Evolutionary conservation across 2,888 invertebrate genomes (phyloP), one percentile per base, ranked within the genome.

Genomic region (Lasius fuliginosus): DNA sequence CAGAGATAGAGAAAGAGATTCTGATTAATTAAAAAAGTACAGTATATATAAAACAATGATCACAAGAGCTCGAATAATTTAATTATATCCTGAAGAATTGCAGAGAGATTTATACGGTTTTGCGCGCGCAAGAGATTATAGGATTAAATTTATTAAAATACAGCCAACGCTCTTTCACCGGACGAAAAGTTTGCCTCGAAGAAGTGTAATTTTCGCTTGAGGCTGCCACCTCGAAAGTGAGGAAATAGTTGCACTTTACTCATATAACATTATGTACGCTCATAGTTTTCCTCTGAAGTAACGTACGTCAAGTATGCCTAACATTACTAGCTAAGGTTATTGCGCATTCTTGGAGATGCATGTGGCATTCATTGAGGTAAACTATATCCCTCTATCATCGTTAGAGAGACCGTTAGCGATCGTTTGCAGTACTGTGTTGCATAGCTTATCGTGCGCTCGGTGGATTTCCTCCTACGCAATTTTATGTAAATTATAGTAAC

Each of bases 321-420:
- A 75, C 74, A 15, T 62, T 62, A 46, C 15, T 42, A 74, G 60
- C 40, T 62, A 46, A 75, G 42, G 74, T 75, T 62, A 75, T 46
- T 46, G 42, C 30, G 23, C 74, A 75, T 75, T 75, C 74, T 62
- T 75, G 74, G 74, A 75, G n/a, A 75, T 62, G 42, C 74, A 62
- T 75, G 62, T n/a, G 74, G 42, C 62, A 9, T 42, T 62, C 74
- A 62, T 75, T 33, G 46, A 75, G 33, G 62, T 46, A 62, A 60
- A 30, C 42, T 75, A 12, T 15, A 23, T 23, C 23, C 30, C 46
- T 46, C 18, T 12, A 40, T 33, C 46, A 40, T n/a, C 62, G 62
- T 40, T 62, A 62, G 9, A 33, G n/a, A 23, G 12, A 73, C 58
- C 27, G 23, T n/a, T 12, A 42, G 15, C 3, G 23, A 62, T 46